Base-by-base conservation (phyloP, 2,888 invertebrate genomes). In the Mycalesis mineus region DNA sequence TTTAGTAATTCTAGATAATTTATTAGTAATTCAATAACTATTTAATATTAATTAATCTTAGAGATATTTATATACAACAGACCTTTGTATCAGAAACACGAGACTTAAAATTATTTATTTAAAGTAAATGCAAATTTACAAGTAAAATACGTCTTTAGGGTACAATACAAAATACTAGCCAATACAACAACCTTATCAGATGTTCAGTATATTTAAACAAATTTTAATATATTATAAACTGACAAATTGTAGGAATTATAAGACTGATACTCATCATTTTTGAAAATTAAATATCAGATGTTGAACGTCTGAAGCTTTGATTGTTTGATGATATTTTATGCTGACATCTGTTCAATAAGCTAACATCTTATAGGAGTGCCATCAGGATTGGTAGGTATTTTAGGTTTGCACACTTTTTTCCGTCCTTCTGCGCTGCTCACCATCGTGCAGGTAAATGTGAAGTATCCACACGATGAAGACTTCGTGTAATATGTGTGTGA, bases 401-500 rank as follows among this genome's bases (percentile, higher is more conserved):
- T 95, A 0, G 96, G 96, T 68, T 93, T 93, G 75, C 96, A 96
- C 56, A 96, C 93, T 80, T 95, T 95, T 66, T 94, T 95, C 66
- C 93, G 92, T 11, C 95, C 95, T 72, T 94, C 94, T 0, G 93
- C 92, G 9, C 94, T 94, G 68, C 94, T 93, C 0, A 95, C 94
- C 73, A 95, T 93, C 50, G 95, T 95, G 74, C 96, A 96, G 0
- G 95, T 94, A 77, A 96, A 96, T 1, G 96, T 95, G 67, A 96
- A 96, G 74, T 95, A 95, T 7, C 96, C 96, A 75, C 96, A 96
- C 1, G 95, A 95, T 1, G 96, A 96, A 7, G 95, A 95, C 79
- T 96, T 96, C 0, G 96, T 95, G 70, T 95, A 96, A 80, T 95
- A 96, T 0, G 95, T 94, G 65, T 94, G 94, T 1, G 94, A 92